Evolutionary conservation across 2,888 invertebrate species (phyloP).

Genomic region (Limnephilus lunatus): DNA sequence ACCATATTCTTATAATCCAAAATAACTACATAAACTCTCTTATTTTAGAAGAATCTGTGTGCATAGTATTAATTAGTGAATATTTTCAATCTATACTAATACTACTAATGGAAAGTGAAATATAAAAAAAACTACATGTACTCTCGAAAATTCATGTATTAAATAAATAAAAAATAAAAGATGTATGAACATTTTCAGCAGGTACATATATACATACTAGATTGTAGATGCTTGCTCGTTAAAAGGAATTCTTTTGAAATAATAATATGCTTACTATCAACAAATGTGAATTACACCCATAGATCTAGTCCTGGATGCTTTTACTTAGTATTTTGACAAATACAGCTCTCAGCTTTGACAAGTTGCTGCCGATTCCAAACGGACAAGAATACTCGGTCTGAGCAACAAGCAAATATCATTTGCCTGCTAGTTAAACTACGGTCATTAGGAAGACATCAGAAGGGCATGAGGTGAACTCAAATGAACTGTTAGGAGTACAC

Average conservation of each 20-base stretch:
- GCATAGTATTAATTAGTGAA: no score
- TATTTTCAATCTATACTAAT: no score
- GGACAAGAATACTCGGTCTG: not conserved
- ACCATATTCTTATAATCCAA: no score
- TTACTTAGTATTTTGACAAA: not conserved
- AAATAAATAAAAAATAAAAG: no score
- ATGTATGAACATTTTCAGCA: not conserved
- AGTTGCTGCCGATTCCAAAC: not conserved
- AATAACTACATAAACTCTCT: no score
- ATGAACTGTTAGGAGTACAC: not conserved
- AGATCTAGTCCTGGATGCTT: not conserved
- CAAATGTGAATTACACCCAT: not conserved
- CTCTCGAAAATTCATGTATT: no score
- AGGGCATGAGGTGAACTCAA: not conserved
- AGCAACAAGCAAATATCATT: not conserved
- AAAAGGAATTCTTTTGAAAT: not conserved
- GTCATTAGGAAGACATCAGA: not conserved
- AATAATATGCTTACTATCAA: not conserved
- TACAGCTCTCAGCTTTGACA: not conserved
- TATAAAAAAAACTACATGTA: no score
- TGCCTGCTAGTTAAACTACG: not conserved
- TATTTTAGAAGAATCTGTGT: no score
- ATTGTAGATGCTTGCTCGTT: not conserved
- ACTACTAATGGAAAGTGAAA: no score
- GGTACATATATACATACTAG: not conserved